phyloP scores from a whole-genome alignment of 2,113 vertebrate species.

The Todiramphus chloris region DNA sequence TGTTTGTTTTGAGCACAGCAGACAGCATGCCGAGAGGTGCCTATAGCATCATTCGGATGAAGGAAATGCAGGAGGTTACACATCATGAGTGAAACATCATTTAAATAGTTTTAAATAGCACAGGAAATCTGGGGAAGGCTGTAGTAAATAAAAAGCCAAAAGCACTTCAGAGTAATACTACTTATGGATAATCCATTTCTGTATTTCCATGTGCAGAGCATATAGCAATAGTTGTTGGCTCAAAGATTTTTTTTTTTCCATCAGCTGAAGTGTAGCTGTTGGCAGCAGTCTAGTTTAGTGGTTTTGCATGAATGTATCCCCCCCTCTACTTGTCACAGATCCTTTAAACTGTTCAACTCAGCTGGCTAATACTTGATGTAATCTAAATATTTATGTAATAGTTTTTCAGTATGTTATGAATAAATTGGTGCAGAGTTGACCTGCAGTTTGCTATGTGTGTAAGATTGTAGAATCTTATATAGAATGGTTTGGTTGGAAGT shows the following conservation, averaged over 20 bases:
- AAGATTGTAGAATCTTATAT: too few species aligned
- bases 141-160: neutral
- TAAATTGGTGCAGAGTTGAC: neutral
- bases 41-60: neutral
- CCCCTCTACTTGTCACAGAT: neutral
- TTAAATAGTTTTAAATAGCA: neutral
- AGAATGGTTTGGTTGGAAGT: too few species aligned
- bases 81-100: neutral
- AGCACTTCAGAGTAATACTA: neutral
- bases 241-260: neutral
- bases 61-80: neutral
- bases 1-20: constrained; percentile 6
- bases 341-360: neutral
- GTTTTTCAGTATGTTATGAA: neutral
- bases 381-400: neutral
- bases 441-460: accelerated
- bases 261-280: neutral
- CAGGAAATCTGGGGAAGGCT: neutral
- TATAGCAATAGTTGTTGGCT: neutral
- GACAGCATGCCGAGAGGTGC: neutral
- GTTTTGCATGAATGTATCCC: neutral
- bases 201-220: neutral
- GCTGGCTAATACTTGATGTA: neutral
- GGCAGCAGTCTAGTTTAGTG: neutral
- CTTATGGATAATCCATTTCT: neutral